These are phyloP conservation scores for Coracias cyanogaster DNA, from an alignment of 2,797 vertebrate genomes.

Conservation along the genomic window DNA sequence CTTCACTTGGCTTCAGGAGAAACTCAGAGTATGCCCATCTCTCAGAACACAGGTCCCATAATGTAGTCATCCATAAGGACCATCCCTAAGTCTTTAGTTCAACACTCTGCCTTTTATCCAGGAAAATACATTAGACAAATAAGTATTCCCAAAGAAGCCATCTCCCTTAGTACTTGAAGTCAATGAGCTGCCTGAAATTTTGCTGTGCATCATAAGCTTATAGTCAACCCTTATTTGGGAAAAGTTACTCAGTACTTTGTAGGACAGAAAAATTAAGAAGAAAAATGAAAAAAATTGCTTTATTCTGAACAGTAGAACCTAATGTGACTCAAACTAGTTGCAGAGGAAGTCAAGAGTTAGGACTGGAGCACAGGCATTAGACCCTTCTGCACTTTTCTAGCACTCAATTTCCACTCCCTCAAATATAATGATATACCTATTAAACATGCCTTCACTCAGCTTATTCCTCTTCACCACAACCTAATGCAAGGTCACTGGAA, in stretches of 20 bases:
- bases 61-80: not conserved
- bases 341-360: not conserved
- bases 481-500: slow-evolving; percentile 51
- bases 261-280: not conserved
- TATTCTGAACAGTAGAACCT: not conserved
- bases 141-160: not conserved
- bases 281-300: not conserved
- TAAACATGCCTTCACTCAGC: not conserved
- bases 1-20: not conserved
- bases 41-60: not conserved
- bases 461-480: slow-evolving; percentile 35
- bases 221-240: not conserved
- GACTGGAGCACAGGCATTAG: not conserved
- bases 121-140: not conserved
- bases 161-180: not conserved
- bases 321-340: not conserved
- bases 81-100: not conserved
- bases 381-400: not conserved
- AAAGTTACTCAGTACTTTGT: not conserved
- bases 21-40: not conserved
- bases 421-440: not conserved
- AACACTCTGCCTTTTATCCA: not conserved
- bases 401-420: slow-evolving; percentile 22
- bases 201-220: not conserved
- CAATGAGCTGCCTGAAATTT: not conserved